Conservation (phyloP, 2,888 invertebrate genomes). For the Saturnia japonica region DNA sequence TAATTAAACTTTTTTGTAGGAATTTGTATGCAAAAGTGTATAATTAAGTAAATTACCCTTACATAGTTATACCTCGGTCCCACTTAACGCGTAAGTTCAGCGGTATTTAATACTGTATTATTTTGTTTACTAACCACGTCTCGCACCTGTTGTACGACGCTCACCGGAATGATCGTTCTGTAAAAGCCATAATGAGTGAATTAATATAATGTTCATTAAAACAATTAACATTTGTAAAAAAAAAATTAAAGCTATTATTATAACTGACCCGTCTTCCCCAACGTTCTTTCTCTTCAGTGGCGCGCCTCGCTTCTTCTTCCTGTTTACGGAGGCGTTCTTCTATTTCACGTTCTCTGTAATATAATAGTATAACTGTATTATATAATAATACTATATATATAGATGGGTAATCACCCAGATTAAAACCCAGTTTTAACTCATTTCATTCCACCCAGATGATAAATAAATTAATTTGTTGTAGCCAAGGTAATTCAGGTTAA, state of each 20-base stretch:
- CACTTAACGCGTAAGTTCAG: too few relatives aligned
- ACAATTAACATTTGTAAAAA: not conserved
- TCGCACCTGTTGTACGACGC: constrained; percentile 63
- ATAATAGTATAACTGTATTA: constrained; percentile 9
- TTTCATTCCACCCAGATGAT: too few relatives aligned
- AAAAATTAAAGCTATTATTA: not conserved
- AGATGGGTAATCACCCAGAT: too few relatives aligned
- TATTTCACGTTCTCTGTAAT: constrained; percentile 89
- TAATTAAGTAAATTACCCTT: too few relatives aligned
- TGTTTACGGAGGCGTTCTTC: constrained; percentile 91
- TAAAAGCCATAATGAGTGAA: constrained; percentile 30
- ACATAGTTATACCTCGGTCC: too few relatives aligned
- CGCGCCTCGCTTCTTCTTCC: constrained; percentile 70
- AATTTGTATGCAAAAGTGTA: too few relatives aligned
- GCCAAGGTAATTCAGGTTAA: too few relatives aligned
- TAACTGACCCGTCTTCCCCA: constrained; percentile 66
- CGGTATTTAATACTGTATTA: constrained; percentile 10
- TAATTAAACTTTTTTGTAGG: too few relatives aligned
- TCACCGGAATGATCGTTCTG: constrained; percentile 75
- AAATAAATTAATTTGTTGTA: too few relatives aligned
- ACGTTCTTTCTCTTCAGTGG: constrained; percentile 68
- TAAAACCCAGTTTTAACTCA: too few relatives aligned
- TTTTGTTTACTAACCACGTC: constrained; percentile 61
- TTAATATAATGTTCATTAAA: not conserved
- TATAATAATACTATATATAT: not conserved